A percentile compares a stretch with the other conserved stretches of the same genome.
Conservation (phyloP, 2,113 vertebrate genomes). For the Typhlomys cinereus region DNA sequence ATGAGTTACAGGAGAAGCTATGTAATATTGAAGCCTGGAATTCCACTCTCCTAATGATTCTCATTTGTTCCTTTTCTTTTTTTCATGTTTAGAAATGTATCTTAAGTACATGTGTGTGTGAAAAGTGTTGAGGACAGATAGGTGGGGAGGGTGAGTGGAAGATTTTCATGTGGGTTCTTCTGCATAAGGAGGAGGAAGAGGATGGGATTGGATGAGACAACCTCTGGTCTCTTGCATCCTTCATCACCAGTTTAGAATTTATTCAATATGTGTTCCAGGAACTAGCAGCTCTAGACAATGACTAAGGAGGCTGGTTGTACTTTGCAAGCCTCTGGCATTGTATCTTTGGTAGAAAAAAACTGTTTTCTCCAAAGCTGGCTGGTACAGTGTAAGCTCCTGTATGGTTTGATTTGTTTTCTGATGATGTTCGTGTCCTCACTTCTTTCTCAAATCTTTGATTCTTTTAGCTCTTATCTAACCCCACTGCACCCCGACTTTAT, state of each 20-base stretch:
- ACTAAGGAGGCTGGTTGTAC: too few species aligned
- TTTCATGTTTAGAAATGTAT: slow-evolving; percentile 17
- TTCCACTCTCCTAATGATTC: neutral
- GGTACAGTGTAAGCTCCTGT: neutral
- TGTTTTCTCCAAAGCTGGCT: neutral
- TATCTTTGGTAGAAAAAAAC: neutral
- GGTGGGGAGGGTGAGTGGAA: too few species aligned
- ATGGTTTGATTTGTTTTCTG: neutral
- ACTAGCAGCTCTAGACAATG: neutral
- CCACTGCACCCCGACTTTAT: neutral
- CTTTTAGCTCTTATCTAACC: neutral
- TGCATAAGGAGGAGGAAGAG: neutral
- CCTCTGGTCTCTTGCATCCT: neutral
- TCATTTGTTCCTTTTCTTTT: neutral
- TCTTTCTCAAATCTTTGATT: neutral
- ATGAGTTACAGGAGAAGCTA: neutral
- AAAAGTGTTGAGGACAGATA: neutral
- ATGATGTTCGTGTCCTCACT: neutral
- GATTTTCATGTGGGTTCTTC: neutral
- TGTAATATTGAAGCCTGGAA: neutral
- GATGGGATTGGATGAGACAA: neutral
- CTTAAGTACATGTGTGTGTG: neutral
- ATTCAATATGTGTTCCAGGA: neutral
- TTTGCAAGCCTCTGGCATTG: neutral
- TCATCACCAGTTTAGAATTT: neutral